Evolutionary conservation across 1,140 invertebrate species (phyloP).

Genomic region (Dendrolimus punctatus): DNA sequence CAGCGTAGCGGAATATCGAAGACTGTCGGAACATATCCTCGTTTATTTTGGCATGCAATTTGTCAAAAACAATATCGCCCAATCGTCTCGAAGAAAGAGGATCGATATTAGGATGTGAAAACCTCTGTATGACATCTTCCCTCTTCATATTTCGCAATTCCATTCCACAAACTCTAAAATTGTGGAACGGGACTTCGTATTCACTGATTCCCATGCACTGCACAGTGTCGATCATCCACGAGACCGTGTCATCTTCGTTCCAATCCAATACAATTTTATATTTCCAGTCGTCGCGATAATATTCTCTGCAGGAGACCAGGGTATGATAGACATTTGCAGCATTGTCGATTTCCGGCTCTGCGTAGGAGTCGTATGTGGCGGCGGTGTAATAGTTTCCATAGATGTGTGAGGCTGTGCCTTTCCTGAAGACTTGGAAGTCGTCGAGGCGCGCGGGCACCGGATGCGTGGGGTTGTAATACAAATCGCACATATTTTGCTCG

Average conservation of each 20-base stretch:
- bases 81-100: conserved; percentile 33
- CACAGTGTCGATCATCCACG: conserved; percentile 70
- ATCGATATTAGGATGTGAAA: conserved; percentile 45
- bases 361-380: conserved; percentile 37
- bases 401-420: conserved; percentile 42
- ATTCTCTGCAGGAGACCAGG: conserved; percentile 40
- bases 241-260: conserved; percentile 73
- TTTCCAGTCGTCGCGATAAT: conserved; percentile 64
- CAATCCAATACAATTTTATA: conserved; percentile 69
- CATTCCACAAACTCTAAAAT: conserved; percentile 64
- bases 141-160: conserved; percentile 61
- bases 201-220: conserved; percentile 58
- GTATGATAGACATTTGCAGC: conserved; percentile 48
- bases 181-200: conserved; percentile 58
- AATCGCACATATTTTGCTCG: conserved; percentile 55
- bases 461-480: conserved; percentile 34
- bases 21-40: conserved; percentile 45
- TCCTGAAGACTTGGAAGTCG: conserved; percentile 58
- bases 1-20: conserved; percentile 47
- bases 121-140: conserved; percentile 64
- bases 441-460: conserved; percentile 53
- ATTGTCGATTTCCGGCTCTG: conserved; percentile 39
- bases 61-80: conserved; percentile 65
- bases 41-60: conserved; percentile 46
- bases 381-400: conserved; percentile 53